Percentiles rank a stretch among this genome's conserved stretches.
Conservation (phyloP, 2,113 vertebrate species). For the Semnornis frantzii region DNA sequence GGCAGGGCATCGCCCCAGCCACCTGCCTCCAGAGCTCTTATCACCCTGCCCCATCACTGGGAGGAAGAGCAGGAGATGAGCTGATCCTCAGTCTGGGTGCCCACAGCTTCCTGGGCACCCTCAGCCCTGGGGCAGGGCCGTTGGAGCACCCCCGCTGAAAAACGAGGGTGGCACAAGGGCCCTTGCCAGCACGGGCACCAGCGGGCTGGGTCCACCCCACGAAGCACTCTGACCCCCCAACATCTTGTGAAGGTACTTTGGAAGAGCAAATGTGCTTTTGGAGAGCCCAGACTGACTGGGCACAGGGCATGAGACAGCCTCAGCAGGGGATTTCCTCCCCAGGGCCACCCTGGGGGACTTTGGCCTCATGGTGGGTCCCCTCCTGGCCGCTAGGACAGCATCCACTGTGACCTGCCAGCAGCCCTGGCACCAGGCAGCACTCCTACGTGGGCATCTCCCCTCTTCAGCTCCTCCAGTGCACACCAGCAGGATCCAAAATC, state of each 20-base stretch:
- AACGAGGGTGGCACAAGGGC: rapidly evolving
- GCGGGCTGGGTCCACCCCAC: rapidly evolving
- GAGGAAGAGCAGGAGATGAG: rapidly evolving
- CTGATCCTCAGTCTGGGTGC: not conserved
- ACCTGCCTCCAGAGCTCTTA: not conserved
- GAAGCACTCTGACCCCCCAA: not conserved
- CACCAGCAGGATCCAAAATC: not conserved
- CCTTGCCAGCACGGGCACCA: rapidly evolving
- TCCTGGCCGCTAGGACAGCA: not conserved
- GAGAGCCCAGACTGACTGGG: rapidly evolving
- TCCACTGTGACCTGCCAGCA: not conserved
- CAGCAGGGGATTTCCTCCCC: not conserved
- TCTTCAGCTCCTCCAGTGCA: not conserved
- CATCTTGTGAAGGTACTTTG: not conserved
- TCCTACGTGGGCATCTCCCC: rapidly evolving
- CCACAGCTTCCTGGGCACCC: not conserved
- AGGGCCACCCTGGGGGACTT: not conserved
- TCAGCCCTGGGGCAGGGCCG: not conserved
- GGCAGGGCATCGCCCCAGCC: not conserved
- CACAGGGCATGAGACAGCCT: rapidly evolving
- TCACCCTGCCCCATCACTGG: rapidly evolving
- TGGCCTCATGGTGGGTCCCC: not conserved
- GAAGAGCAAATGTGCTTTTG: not conserved
- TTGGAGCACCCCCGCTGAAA: not conserved
- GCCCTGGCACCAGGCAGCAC: not conserved